These are phyloP conservation scores for Eupeodes latifasciatus DNA, from an alignment of 2,888 invertebrate species.

Conservation along the genomic window DNA sequence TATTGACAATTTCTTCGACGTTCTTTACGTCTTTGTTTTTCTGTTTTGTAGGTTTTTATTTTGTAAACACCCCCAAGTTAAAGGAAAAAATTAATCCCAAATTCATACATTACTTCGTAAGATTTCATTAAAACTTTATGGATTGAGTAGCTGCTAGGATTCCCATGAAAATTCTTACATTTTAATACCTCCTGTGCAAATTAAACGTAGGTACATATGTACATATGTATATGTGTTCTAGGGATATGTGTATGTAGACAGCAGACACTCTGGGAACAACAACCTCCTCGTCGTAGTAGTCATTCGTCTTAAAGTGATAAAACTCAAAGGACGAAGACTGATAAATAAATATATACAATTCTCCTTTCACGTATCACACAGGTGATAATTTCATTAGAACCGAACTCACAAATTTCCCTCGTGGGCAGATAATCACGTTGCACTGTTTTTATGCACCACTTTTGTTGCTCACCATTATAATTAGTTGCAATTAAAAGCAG, in stretches of 20 bases:
- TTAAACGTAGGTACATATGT: slow-evolving; percentile 32
- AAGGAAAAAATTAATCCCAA: slow-evolving; percentile 58
- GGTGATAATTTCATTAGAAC: slow-evolving; percentile 76
- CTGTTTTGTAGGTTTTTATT: slow-evolving; percentile 39
- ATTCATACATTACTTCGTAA: slow-evolving; percentile 70
- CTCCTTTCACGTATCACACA: slow-evolving; percentile 63
- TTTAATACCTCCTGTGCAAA: slow-evolving; percentile 63
- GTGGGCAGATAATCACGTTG: slow-evolving; percentile 46
- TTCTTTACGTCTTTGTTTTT: slow-evolving; percentile 37
- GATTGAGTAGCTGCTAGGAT: slow-evolving; percentile 70
- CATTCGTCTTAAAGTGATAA: slow-evolving; percentile 33
- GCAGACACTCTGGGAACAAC: slow-evolving; percentile 8
- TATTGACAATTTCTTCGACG: slow-evolving; percentile 20
- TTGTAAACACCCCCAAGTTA: slow-evolving; percentile 33
- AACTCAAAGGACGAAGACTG: slow-evolving; percentile 54
- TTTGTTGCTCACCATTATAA: slow-evolving; percentile 56
- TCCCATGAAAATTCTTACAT: slow-evolving; percentile 63
- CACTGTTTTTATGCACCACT: slow-evolving; percentile 55
- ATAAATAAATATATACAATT: slow-evolving; percentile 3
- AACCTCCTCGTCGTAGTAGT: slow-evolving; percentile 13
- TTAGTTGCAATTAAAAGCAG: slow-evolving; percentile 73
- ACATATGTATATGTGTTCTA: too few relatives aligned
- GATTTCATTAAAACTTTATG: slow-evolving; percentile 76
- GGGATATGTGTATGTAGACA: not conserved
- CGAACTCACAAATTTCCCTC: slow-evolving; percentile 61